These are phyloP conservation scores for Anastrepha obliqua DNA, from an alignment of 1,140 invertebrate genomes.

Conservation along the genomic window DNA sequence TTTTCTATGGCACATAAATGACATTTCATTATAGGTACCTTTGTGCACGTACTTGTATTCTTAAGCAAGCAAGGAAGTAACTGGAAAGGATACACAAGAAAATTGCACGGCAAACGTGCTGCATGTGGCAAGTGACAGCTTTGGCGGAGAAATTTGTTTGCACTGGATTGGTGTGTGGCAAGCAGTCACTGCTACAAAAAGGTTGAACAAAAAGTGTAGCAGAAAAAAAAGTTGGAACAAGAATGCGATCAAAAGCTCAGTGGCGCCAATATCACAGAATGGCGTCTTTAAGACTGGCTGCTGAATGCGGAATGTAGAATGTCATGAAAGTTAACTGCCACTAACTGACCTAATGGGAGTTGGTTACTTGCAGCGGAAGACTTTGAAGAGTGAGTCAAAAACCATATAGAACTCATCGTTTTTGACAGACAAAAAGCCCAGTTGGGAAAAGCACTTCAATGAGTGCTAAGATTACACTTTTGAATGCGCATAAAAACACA, in stretches of 20 bases:
- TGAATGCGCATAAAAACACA: not conserved
- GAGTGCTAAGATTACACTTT: not conserved
- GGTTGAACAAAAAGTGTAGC: not conserved
- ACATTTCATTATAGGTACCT: conserved; percentile 21
- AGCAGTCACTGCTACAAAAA: not conserved
- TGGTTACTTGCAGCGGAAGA: not conserved
- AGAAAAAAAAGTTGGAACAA: not conserved
- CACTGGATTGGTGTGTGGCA: conserved; percentile 1
- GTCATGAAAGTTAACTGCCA: conserved; percentile 43
- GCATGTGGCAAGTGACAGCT: conserved; percentile 2
- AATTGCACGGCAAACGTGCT: not conserved
- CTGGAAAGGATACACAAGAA: not conserved
- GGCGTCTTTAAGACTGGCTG: conserved; percentile 20
- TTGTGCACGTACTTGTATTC: not conserved
- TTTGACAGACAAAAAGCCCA: not conserved
- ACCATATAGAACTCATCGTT: too few relatives aligned
- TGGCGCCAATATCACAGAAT: conserved; percentile 1
- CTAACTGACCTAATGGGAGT: conserved; percentile 7
- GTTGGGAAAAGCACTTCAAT: not conserved
- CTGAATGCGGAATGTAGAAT: not conserved
- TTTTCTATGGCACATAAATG: conserved; percentile 27
- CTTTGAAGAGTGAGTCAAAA: not conserved
- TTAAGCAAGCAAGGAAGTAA: not conserved
- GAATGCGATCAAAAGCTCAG: conserved; percentile 20
- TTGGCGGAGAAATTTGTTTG: conserved; percentile 13